Base-by-base conservation (phyloP, 2,113 vertebrate genomes). In the Pipa parva region DNA sequence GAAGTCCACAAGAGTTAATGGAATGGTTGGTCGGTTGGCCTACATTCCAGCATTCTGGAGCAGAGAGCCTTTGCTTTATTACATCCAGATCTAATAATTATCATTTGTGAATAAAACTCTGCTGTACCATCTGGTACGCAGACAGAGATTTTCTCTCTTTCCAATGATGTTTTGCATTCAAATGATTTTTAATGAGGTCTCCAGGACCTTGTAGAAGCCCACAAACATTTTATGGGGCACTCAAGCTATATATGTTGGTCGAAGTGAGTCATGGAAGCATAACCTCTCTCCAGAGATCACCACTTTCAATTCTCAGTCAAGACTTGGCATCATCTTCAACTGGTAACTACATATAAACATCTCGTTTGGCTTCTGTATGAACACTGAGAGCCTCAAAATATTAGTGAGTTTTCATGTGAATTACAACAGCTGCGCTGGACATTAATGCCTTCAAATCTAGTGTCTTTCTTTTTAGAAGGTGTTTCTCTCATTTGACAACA, bases 11-110 rank as follows among this genome's bases (percentile, higher is more conserved):
- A 2, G 29, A 36, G 29, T 52, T 25, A 5, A 3, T 10, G 49
- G 15, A 27, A 15, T 9, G 50, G 20, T 55, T 54, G 49, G 25
- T 33, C 12, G 7, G 7, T 5, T 26, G 33, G 10, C 33, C 1
- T 1, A 12, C 50, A 27, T 52, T 52, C 50, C 50, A 27, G 42
- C 24, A 22, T 29, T 17, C 39, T 50, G 27, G 50, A 50, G 42
- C 45, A 24, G 28, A 59, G 42, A 51, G 33, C 9, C 31, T 68
- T 31, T 17, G 31, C 45, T 49, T 27, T 59, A 50, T 45, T 37
- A 18, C 33, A 39, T 24, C 31, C 56, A 69, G 12, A 52, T 57
- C 37, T 42, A 69, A 69, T 60, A 52, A 69, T 51, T 31, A 60
- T 59, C 15, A 52, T 69, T 42, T 52, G 29, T 45, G 66, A 42